These are phyloP conservation scores for Nomada fabriciana DNA, from an alignment of 2,888 invertebrate species.

Conservation along the genomic window DNA sequence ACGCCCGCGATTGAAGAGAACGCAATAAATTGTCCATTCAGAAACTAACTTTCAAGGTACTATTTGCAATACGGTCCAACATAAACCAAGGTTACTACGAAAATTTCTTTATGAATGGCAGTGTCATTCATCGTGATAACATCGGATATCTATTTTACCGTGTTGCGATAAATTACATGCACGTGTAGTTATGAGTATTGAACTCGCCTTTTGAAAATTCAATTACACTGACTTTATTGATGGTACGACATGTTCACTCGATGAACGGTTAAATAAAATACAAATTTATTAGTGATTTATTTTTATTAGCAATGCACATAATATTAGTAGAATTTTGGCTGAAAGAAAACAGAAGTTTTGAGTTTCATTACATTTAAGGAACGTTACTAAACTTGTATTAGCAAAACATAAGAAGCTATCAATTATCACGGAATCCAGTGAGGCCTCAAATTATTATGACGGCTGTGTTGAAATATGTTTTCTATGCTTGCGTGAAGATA, in stretches of 20 bases:
- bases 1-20: not conserved
- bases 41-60: constrained; percentile 25
- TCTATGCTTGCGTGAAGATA: too few species aligned
- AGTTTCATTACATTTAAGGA: too few species aligned
- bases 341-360: too few species aligned
- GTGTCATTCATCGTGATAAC: constrained; percentile 9
- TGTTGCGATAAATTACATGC: constrained; percentile 6
- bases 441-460: too few species aligned
- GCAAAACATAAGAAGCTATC: too few species aligned
- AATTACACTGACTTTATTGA: constrained; percentile 8
- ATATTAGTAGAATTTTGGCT: too few species aligned
- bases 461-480: too few species aligned
- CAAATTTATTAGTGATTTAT: too few species aligned
- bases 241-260: not conserved
- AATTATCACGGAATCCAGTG: too few species aligned
- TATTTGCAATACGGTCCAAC: constrained; percentile 4
- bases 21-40: constrained; percentile 32
- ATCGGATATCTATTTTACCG: constrained; percentile 13
- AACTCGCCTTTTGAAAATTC: constrained; percentile 9
- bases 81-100: constrained; percentile 17
- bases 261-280: not conserved
- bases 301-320: too few species aligned
- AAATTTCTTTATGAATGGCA: not conserved
- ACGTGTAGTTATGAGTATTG: constrained; percentile 1
- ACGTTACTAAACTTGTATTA: too few species aligned